These are phyloP conservation scores for Andrena bicolor DNA, from an alignment of 2,888 invertebrate species.

Conservation along the genomic window DNA sequence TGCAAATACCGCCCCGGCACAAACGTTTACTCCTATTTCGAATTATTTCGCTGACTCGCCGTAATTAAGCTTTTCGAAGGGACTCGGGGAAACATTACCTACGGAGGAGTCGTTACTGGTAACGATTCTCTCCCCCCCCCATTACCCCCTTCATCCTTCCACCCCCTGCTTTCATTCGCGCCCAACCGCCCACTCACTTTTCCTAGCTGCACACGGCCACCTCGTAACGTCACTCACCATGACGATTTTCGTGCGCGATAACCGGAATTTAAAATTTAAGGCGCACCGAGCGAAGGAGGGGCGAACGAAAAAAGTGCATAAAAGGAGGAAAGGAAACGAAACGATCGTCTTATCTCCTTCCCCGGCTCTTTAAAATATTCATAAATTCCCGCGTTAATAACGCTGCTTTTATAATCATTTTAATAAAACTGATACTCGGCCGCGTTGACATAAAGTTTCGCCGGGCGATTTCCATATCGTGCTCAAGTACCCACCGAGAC, in stretches of 20 bases:
- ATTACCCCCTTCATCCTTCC: neutral
- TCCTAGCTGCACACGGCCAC: constrained; percentile 21
- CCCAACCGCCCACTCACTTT: neutral
- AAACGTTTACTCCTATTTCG: constrained; percentile 83
- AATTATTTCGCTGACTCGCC: constrained; percentile 81
- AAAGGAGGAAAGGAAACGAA: neutral
- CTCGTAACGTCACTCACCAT: constrained; percentile 47
- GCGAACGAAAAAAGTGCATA: neutral
- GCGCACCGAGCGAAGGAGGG: neutral
- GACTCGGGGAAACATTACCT: constrained; percentile 64
- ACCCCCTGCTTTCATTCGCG: too few relatives aligned
- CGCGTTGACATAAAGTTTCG: constrained; percentile 54
- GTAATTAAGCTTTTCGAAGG: constrained; percentile 80
- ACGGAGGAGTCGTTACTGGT: constrained; percentile 63
- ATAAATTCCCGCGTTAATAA: constrained; percentile 59
- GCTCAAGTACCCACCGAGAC: constrained; percentile 11
- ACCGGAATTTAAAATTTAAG: constrained; percentile 32
- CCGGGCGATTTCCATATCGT: constrained; percentile 48
- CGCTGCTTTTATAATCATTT: constrained; percentile 58
- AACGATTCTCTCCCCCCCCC: constrained; percentile 46
- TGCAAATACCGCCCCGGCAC: constrained; percentile 81
- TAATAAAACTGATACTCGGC: constrained; percentile 54
- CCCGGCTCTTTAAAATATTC: constrained; percentile 52
- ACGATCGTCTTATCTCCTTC: constrained; percentile 53
- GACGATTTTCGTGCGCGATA: constrained; percentile 54